Evolutionary conservation across 2,797 vertebrate genomes (phyloP).

Genomic region (Dipus sagitta): DNA sequence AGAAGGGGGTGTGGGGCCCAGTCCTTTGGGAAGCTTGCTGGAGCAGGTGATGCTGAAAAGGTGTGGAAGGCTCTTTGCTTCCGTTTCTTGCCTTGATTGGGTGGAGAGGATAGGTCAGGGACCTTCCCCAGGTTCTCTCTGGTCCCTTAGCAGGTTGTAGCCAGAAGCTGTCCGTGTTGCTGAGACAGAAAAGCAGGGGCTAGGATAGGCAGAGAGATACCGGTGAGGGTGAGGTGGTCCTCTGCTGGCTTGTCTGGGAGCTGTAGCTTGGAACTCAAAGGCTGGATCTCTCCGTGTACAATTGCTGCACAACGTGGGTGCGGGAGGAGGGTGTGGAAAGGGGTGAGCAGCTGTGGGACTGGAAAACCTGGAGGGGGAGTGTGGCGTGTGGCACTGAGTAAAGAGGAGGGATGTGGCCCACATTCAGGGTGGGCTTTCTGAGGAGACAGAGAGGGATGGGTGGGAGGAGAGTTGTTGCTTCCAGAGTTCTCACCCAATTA

Average conservation of each 20-base stretch:
- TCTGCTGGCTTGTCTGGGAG: conserved; percentile 55
- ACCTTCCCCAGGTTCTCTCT: background rate
- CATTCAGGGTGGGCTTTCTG: background rate
- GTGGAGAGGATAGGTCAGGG: background rate
- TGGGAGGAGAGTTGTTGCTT: background rate
- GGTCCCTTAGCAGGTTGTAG: conserved; percentile 31
- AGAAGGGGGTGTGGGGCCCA: conserved; percentile 69
- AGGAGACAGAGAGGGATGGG: background rate
- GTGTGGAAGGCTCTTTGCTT: conserved; percentile 61
- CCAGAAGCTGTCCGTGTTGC: conserved; percentile 35
- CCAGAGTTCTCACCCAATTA: conserved; percentile 34
- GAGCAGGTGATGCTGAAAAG: conserved; percentile 61
- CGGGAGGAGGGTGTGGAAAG: conserved; percentile 56
- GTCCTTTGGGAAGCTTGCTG: conserved; percentile 54
- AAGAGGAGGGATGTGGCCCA: conserved; percentile 48
- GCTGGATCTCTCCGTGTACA: conserved; percentile 67
- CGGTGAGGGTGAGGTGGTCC: background rate
- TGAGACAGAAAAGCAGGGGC: conserved; percentile 17
- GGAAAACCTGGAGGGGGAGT: conserved; percentile 66
- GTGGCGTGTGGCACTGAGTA: conserved; percentile 44
- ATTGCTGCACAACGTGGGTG: conserved; percentile 60
- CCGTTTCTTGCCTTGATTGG: conserved; percentile 33
- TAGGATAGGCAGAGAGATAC: background rate
- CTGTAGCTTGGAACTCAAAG: conserved; percentile 65
- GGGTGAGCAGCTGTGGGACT: conserved; percentile 69